Evolutionary conservation across 2,888 invertebrate species (phyloP), one percentile per base, ranked within the genome.

Genomic region (Lithophane socia): DNA sequence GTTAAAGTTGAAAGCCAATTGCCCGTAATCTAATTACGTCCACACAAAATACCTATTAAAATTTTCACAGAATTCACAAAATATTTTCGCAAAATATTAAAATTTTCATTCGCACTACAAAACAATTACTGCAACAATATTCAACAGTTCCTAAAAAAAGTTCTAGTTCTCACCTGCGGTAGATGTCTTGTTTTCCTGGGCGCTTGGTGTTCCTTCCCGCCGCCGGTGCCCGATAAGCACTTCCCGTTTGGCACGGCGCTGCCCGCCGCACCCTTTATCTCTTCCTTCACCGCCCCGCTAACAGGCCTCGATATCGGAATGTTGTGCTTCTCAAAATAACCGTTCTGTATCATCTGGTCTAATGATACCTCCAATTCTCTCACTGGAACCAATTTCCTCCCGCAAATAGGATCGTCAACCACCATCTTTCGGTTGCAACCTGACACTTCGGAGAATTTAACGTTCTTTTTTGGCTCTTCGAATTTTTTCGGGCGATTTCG

Each of bases 261-360:
- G 64, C 60, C 71, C 73, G 83, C 24, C 67, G 77, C 64, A 1
- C 86, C 85, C 76, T 89, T 90, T 88, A 92, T 91, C 90, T 94
- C 94, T 88, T 94, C 94, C 86, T 88, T 89, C 72, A 72, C 88
- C 24, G 84, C 88, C 75, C 88, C 89, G 78, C 89, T 92, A 83
- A 93, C 88, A 54, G 94, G 94, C 84, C 91, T 90, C 65, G 92
- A 90, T 90, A 96, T 96, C 56, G 95, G 96, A 73, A 96, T 96
- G 72, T 96, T 96, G 68, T 96, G 96, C 88, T 96, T 97, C 88
- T 96, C 96, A 75, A 97, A 96, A 88, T 96, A 96, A 21, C 96
- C 96, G 72, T 96, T 97, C 77, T 97, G 96, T 83, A 96, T 96
- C 95, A 97, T 97, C 80, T 97, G 97, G 83, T 96, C 96, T 58